A percentile compares a stretch with the other conserved stretches of the same genome.
These are phyloP conservation scores for Cantharis rustica DNA, from an alignment of 2,888 invertebrate species.

Conservation along the genomic window DNA sequence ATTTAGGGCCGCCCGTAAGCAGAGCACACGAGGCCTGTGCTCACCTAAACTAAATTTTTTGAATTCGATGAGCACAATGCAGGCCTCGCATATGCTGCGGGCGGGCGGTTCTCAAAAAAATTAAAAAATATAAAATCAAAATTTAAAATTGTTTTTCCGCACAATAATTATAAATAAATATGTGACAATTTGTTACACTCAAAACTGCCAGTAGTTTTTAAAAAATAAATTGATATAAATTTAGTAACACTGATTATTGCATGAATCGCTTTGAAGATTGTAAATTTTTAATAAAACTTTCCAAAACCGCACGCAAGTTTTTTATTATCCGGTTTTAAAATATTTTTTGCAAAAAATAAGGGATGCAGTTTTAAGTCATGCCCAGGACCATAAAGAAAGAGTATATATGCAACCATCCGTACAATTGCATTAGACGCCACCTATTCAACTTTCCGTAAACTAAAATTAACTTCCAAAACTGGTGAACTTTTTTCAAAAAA, in stretches of 20 bases:
- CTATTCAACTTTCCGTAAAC: no score
- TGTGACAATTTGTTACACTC: neutral
- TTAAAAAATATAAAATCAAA: neutral
- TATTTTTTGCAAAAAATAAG: no score
- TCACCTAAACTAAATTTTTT: neutral
- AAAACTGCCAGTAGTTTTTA: neutral
- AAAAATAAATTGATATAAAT: neutral
- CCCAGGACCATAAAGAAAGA: no score
- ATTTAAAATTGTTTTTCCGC: neutral
- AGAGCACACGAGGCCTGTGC: neutral
- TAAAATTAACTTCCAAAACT: no score
- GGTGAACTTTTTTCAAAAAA: no score
- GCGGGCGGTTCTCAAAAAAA: neutral
- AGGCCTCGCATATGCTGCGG: neutral
- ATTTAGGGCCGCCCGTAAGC: neutral
- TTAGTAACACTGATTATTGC: neutral
- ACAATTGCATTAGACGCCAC: no score
- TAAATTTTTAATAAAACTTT: constrained; percentile 23
- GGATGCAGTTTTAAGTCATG: no score
- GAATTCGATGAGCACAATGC: neutral
- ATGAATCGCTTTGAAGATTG: neutral
- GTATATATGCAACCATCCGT: no score
- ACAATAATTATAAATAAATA: neutral
- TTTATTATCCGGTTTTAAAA: neutral
- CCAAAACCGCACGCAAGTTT: neutral